phyloP scores from a whole-genome alignment of 2,888 invertebrate genomes.

The Drosophila robusta region DNA sequence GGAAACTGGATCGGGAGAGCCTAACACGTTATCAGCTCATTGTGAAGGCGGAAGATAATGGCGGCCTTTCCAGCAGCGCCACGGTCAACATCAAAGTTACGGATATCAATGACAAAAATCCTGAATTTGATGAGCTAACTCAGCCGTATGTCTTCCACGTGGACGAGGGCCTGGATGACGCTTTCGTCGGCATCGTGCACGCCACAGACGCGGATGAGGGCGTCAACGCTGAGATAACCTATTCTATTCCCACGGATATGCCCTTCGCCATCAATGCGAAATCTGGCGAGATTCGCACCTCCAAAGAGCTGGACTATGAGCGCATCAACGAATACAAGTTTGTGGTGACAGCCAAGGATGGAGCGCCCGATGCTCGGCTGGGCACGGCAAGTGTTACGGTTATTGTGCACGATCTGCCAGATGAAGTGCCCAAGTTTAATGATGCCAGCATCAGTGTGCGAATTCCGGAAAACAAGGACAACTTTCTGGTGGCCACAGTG shows the following conservation, averaged over 20 bases:
- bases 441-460: constrained; percentile 90
- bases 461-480: constrained; percentile 94
- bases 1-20: constrained; percentile 94
- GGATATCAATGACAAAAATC: constrained; percentile 96
- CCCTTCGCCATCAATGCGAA: constrained; percentile 92
- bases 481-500: constrained; percentile 92
- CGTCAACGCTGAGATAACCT: constrained; percentile 92
- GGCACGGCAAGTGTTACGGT: constrained; percentile 95
- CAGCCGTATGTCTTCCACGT: constrained; percentile 93
- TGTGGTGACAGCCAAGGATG: constrained; percentile 95
- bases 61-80: constrained; percentile 92
- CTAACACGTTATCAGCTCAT: constrained; percentile 95
- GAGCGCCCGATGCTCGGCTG: constrained; percentile 92
- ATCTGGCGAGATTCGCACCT: constrained; percentile 92
- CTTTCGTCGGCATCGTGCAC: constrained; percentile 91
- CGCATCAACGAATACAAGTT: constrained; percentile 90
- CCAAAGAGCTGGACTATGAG: constrained; percentile 92
- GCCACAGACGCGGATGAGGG: constrained; percentile 95
- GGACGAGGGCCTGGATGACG: constrained; percentile 88
- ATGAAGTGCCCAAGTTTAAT: constrained; percentile 92
- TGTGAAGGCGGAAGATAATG: constrained; percentile 94
- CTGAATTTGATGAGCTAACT: constrained; percentile 91
- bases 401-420: constrained; percentile 90
- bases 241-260: constrained; percentile 91
- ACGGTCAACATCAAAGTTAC: constrained; percentile 95